Evolutionary conservation across 1,140 invertebrate genomes (phyloP), one percentile per base, ranked within the genome.

Genomic region (Caenorhabditis brenneri): DNA sequence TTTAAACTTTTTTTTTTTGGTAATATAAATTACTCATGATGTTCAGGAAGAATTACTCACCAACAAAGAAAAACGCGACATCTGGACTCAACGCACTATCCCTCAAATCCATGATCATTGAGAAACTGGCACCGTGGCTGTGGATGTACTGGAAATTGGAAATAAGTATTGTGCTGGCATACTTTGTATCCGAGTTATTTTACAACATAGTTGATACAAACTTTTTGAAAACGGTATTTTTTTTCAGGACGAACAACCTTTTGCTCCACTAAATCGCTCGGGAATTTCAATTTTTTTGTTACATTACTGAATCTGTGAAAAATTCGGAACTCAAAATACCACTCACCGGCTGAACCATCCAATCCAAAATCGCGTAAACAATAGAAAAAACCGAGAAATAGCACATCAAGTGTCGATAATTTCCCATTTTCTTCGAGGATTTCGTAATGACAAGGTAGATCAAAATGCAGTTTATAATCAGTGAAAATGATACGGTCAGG

Each of bases 31-130:
- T n/a, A n/a, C n/a, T n/a, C n/a, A n/a, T n/a, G 39, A 6, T 6
- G 12, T 42, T 12, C 39, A 6, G 12, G 39, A 42, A 42, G 39
- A 42, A 42, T 5, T 27, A 65, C 58, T 36, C 16, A 65, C 58
- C 58, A 65, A 65, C 58, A 36, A 65, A 65, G 31, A 65, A 65
- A 36, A 65, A 65, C 7, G 53, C 53, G 9, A 55, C 24, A 12
- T 55, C 53, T 6, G 22, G 53, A 55, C 24, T 55, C 53, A 55
- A 10, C 9, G 53, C 53, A 55, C 53, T 55, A 22, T 55, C n/a
- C n/a, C n/a, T 33, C n/a, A 65, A 24, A 36, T 65, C 58, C 58
- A 65, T 65, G 31, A 65, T 65, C 58, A 65, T 65, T 16, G 58
- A 65, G 31, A 65, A 65, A 19, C 58, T 65, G 58, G 29, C 15